phyloP scores from a whole-genome alignment of 2,113 vertebrate species.

The Lynx canadensis region DNA sequence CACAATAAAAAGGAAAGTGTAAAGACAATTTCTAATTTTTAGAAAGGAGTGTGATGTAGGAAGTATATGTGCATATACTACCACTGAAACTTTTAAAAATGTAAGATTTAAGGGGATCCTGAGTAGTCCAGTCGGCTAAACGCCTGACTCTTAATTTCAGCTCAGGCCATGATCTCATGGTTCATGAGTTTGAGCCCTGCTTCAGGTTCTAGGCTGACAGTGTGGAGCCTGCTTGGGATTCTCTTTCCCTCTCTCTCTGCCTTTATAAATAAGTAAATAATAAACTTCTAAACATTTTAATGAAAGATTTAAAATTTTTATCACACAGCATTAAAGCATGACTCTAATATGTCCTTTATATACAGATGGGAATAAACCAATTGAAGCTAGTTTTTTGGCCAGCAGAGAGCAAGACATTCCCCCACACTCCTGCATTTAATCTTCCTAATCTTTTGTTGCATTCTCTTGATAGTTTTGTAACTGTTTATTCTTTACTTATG shows the following conservation, averaged over 20 bases:
- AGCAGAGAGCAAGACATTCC: neutral
- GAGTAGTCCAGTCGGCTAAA: too few relatives aligned
- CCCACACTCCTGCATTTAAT: neutral
- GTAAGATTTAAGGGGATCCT: too few relatives aligned
- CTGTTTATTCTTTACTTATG: neutral
- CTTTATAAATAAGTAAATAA: too few relatives aligned
- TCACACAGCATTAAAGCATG: neutral
- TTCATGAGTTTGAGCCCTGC: too few relatives aligned
- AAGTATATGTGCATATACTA: neutral
- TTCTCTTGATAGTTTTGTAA: neutral
- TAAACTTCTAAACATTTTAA: neutral
- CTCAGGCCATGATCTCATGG: too few relatives aligned
- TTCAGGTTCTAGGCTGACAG: too few relatives aligned
- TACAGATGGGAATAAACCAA: neutral
- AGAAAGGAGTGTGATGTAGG: neutral
- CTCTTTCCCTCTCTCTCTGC: too few relatives aligned
- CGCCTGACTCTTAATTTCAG: too few relatives aligned
- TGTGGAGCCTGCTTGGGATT: too few relatives aligned
- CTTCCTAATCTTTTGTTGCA: neutral
- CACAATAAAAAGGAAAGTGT: neutral
- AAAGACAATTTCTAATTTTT: neutral
- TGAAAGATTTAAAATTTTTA: neutral
- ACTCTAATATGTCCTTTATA: neutral
- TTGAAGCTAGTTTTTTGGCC: neutral
- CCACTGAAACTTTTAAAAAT: neutral